Conservation (phyloP, 2,797 vertebrate genomes). For the Sebastes diaconus region DNA sequence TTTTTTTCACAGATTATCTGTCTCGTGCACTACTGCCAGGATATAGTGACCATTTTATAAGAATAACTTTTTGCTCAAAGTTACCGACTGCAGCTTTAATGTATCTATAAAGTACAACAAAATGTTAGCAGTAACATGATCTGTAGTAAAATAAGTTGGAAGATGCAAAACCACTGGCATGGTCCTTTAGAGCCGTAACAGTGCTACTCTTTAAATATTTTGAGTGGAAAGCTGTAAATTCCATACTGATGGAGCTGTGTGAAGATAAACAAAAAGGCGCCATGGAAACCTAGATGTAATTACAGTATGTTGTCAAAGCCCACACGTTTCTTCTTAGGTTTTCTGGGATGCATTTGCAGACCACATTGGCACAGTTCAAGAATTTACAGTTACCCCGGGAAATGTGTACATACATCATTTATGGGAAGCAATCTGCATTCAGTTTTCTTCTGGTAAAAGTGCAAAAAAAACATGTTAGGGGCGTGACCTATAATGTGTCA, state of each 20-base stretch:
- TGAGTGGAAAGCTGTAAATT: conserved; percentile 50
- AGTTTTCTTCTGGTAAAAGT: conserved; percentile 31
- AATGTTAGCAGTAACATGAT: background rate
- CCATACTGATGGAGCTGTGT: conserved; percentile 18
- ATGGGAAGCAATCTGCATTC: conserved; percentile 25
- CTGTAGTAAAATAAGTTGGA: background rate
- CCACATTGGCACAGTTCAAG: conserved; percentile 21
- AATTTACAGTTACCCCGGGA: conserved; percentile 36
- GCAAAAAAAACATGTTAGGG: background rate
- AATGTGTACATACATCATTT: conserved; percentile 33
- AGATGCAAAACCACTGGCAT: background rate
- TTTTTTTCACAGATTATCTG: no score
- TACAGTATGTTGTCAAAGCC: conserved; percentile 39
- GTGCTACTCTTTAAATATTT: conserved; percentile 36
- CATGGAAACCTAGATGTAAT: conserved; percentile 50
- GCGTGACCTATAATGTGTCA: conserved; percentile 13
- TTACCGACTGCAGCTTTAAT: background rate
- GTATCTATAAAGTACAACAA: background rate
- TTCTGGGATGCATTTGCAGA: conserved; percentile 35
- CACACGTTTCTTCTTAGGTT: conserved; percentile 25
- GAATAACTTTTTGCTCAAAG: no score
- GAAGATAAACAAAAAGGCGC: conserved; percentile 43
- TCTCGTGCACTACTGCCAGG: no score
- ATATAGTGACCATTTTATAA: no score
- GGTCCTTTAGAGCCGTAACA: conserved; percentile 19